A percentile compares a stretch with the other conserved stretches of the same genome.
Evolutionary conservation across 2,888 invertebrate species (phyloP).

Genomic region (Chaetogeoica ovagalla): DNA sequence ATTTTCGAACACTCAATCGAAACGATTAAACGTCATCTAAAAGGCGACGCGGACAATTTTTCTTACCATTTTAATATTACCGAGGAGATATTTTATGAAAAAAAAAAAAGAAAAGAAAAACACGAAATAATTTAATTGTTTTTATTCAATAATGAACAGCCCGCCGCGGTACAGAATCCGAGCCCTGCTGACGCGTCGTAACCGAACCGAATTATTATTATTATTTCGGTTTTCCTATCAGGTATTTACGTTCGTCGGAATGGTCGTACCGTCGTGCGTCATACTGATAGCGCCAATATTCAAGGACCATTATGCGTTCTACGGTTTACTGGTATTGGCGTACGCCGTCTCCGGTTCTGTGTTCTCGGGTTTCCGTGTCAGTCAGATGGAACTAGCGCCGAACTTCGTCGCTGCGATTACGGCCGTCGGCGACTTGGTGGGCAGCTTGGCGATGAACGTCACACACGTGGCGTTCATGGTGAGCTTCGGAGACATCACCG

Average conservation of each 20-base stretch:
- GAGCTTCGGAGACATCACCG: neutral
- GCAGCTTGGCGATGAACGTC: constrained; percentile 8
- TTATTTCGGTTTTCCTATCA: neutral
- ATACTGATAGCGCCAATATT: neutral
- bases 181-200: too few relatives aligned
- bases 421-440: constrained; percentile 6
- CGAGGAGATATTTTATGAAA: too few relatives aligned
- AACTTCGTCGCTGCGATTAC: constrained; percentile 22
- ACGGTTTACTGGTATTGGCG: neutral
- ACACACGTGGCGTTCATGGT: neutral
- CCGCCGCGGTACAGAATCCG: too few relatives aligned
- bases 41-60: too few relatives aligned
- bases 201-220: too few relatives aligned
- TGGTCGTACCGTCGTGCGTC: neutral
- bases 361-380: constrained; percentile 38
- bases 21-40: too few relatives aligned
- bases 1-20: too few relatives aligned
- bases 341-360: constrained; percentile 14
- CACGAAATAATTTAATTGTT: too few relatives aligned
- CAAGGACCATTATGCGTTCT: neutral
- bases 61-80: too few relatives aligned
- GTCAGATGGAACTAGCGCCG: constrained; percentile 25
- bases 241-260: constrained; percentile 16
- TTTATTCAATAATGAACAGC: too few relatives aligned
- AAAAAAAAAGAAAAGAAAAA: too few relatives aligned